Base-by-base conservation (phyloP, 2,113 vertebrate species). In the Gulo gulo region DNA sequence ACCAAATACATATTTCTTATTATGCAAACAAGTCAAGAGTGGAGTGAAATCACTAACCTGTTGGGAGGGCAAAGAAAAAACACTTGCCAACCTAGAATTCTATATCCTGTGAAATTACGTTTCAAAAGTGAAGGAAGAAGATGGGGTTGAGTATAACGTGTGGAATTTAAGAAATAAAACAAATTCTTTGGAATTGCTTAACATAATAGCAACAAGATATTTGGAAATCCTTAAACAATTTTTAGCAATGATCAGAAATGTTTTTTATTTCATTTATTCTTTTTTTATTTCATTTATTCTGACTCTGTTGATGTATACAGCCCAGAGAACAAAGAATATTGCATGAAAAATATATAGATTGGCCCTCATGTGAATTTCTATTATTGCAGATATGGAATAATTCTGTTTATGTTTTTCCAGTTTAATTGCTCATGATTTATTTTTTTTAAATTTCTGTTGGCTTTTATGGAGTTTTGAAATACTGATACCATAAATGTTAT, bases 401-500 rank as follows among this genome's bases (percentile, higher is more conserved):
- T 39, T 76, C 26, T 81, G 45, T 67, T 82, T 9, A 52, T 29
- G 7, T 74, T 81, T 89, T 88, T 36, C 94, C 50, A 81, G 10
- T 16, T 55, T 84, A 92, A 81, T 16, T 88, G 26, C 57, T 95
- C 23, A 93, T 93, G 95, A 93, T 95, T 90, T 78, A 91, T 93
- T 52, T 78, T 91, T 93, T 84, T 88, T 71, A 4, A 89, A 61
- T 24, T 95, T 93, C 81, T 74, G 13, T 55, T 23, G 31, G 55
- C n/a, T 79, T 96, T 86, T 80, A 7, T 81, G 31, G 9, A 88
- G 93, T 89, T 94, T 76, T 76, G 57, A 82, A 94, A 96, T 71
- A 79, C 31, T 57, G 42, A 52, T 76, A 91, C 88, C 71, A 61
- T 94, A 95, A 90, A 59, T 71, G 10, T 26, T 89, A 45, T 61